Percentiles rank a stretch among this genome's conserved stretches.
Evolutionary conservation across 1,140 invertebrate species (phyloP).

Genomic region (Trichogramma pretiosum): DNA sequence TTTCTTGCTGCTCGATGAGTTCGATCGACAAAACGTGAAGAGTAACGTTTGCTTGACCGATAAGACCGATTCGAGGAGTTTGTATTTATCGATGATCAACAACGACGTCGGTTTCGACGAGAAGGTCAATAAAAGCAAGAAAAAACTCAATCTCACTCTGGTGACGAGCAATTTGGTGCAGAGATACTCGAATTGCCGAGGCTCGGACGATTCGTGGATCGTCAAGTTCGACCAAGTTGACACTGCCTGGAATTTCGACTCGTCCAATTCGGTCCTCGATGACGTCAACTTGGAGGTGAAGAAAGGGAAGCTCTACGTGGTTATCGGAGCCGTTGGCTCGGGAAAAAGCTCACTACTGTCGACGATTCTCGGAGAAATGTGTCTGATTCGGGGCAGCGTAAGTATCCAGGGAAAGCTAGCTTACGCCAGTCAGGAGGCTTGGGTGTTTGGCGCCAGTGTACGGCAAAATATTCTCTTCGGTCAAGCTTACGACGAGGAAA

Average conservation of each 20-base stretch:
- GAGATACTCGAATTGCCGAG: not conserved
- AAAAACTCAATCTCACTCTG: not conserved
- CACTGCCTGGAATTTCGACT: conserved; percentile 44
- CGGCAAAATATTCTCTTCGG: conserved; percentile 75
- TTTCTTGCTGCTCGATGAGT: conserved; percentile 45
- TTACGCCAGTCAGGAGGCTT: conserved; percentile 70
- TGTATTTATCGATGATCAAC: not conserved
- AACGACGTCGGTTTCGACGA: not conserved
- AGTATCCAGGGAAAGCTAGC: conserved; percentile 51
- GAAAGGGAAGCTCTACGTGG: conserved; percentile 49
- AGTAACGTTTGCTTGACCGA: not conserved
- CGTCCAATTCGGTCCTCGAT: conserved; percentile 41
- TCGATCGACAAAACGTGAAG: conserved; percentile 9
- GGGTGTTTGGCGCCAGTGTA: conserved; percentile 56
- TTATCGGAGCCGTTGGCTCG: conserved; percentile 57
- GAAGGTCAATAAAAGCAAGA: not conserved
- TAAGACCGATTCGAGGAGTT: no score
- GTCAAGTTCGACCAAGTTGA: conserved; percentile 44
- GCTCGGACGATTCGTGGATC: conserved; percentile 16
- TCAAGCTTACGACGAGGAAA: conserved; percentile 49
- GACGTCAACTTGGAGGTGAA: conserved; percentile 46
- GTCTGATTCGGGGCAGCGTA: conserved; percentile 47
- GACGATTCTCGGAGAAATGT: conserved; percentile 56
- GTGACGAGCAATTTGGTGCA: not conserved
- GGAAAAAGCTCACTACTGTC: conserved; percentile 57